Evolutionary conservation across 1,140 invertebrate genomes (phyloP).

Genomic region (Drosophila santomea): DNA sequence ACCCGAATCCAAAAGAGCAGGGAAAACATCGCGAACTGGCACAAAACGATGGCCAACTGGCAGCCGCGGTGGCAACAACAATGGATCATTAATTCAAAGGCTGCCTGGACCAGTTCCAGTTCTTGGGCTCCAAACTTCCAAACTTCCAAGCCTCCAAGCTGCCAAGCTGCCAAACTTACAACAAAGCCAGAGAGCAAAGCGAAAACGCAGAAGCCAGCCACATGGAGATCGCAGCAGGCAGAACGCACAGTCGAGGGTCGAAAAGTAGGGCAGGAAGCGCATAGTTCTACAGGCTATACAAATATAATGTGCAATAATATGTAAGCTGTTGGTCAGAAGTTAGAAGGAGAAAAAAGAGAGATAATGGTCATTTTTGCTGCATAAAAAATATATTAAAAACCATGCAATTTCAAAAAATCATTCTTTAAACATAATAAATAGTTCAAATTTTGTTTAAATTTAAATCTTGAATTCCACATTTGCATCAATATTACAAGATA

Average conservation of each 20-base stretch:
- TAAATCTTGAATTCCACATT: too few relatives aligned
- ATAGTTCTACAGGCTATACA: too few relatives aligned
- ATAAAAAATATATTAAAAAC: too few relatives aligned
- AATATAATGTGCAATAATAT: too few relatives aligned
- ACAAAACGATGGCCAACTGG: slow-evolving; percentile 22
- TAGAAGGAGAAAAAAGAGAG: too few relatives aligned
- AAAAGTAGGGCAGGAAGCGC: background rate
- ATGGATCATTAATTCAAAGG: slow-evolving; percentile 81
- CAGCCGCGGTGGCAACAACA: slow-evolving; percentile 45
- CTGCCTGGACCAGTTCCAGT: slow-evolving; percentile 81
- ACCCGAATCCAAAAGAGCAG: too few relatives aligned
- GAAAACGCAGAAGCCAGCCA: slow-evolving; percentile 48
- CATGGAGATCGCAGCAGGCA: slow-evolving; percentile 67
- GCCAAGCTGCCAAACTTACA: slow-evolving; percentile 24
- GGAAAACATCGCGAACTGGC: slow-evolving; percentile 6
- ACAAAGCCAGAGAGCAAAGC: slow-evolving; percentile 22
- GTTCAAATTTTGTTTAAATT: too few relatives aligned
- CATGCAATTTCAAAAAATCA: too few relatives aligned
- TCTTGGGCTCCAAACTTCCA: slow-evolving; percentile 53
- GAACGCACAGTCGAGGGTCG: slow-evolving; percentile 22
- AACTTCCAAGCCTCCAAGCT: slow-evolving; percentile 22
- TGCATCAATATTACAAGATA: too few relatives aligned
- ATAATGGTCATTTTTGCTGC: too few relatives aligned
- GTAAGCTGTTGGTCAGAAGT: too few relatives aligned
- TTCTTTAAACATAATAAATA: too few relatives aligned